Base-by-base conservation (phyloP, 2,113 vertebrate genomes). In the Albula goreensis region DNA sequence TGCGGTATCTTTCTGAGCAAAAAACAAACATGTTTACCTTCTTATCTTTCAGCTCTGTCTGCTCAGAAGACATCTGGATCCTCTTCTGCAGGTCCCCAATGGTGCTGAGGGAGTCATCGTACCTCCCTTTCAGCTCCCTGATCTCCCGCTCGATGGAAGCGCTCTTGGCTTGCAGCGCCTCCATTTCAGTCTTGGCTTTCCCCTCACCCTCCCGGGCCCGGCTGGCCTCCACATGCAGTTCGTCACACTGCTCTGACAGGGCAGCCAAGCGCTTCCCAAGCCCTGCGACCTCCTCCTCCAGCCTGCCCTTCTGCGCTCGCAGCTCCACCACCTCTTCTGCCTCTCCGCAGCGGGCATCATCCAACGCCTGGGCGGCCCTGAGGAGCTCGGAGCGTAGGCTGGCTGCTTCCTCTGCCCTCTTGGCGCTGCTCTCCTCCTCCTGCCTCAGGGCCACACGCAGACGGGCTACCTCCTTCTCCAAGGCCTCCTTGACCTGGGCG, bases 41-140 rank as follows among this genome's bases (percentile, higher is more conserved):
- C 89, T 97, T 98, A 90, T 99, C 98, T 94, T 99, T 99, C 15
- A 96, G 95, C 89, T 99, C 97, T 2, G 98, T 97, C 89, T 99
- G 97, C 89, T 97, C 94, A 0, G 97, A 96, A 0, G 98, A 99
- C 0, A 94, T 94, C 91, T 98, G 96, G 87, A 99, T 99, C 78
- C 96, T 97, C 89, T 91, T 97, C 94, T 99, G 97, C 52, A 99
- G 91, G 13, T 98, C 97, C 0, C 95, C 89, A 31, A 98, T 97
- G 60, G 97, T 99, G 0, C 90, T 91, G 85, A 99, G 88, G 0
- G 97, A 98, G 51, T 97, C 95, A 49, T 99, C 97, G 0, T 97
- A 98, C 70, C 96, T 91, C 31, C 96, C 96, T 79, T 98, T 98
- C 89, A 98, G 96, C 86, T 99, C 97, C 80, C 94, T 88, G 53